phyloP scores from a whole-genome alignment of 2,888 invertebrate genomes.

The Geophilus truncorum region DNA sequence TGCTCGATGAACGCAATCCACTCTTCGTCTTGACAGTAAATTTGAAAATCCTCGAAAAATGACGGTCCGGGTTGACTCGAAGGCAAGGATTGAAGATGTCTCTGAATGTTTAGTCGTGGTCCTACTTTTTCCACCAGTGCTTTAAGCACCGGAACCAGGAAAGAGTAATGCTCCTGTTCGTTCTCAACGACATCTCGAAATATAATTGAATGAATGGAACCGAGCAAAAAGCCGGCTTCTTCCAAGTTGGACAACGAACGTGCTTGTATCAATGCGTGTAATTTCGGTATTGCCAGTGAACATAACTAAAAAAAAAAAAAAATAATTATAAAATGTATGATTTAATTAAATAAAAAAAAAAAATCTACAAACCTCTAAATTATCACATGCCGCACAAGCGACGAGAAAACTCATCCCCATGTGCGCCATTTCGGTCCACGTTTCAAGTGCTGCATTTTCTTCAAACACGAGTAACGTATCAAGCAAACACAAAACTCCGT shows the following conservation, averaged over 20 bases:
- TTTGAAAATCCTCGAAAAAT: conserved; percentile 59
- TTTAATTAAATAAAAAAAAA: neutral
- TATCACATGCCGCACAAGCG: conserved; percentile 43
- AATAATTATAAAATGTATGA: neutral
- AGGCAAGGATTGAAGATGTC: conserved; percentile 54
- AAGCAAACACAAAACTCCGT: conserved; percentile 55
- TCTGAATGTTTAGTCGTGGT: conserved; percentile 42
- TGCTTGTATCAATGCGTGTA: conserved; percentile 58
- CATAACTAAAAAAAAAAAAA: conserved; percentile 49
- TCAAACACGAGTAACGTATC: conserved; percentile 58
- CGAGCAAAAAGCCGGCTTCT: conserved; percentile 55
- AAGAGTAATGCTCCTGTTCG: conserved; percentile 56
- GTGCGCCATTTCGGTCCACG: conserved; percentile 58
- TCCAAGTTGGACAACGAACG: conserved; percentile 54
- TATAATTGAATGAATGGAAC: conserved; percentile 44
- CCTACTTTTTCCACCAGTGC: conserved; percentile 56
- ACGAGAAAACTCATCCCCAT: conserved; percentile 49
- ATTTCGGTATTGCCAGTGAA: conserved; percentile 58
- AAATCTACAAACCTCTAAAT: conserved; percentile 48
- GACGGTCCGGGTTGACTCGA: conserved; percentile 55
- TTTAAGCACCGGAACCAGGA: conserved; percentile 59
- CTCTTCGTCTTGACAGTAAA: conserved; percentile 55
- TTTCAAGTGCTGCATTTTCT: conserved; percentile 50
- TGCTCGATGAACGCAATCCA: conserved; percentile 56
- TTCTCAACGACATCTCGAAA: conserved; percentile 43